Base-by-base conservation (phyloP, 2,888 invertebrate genomes). In the Pseudanteris insignis region DNA sequence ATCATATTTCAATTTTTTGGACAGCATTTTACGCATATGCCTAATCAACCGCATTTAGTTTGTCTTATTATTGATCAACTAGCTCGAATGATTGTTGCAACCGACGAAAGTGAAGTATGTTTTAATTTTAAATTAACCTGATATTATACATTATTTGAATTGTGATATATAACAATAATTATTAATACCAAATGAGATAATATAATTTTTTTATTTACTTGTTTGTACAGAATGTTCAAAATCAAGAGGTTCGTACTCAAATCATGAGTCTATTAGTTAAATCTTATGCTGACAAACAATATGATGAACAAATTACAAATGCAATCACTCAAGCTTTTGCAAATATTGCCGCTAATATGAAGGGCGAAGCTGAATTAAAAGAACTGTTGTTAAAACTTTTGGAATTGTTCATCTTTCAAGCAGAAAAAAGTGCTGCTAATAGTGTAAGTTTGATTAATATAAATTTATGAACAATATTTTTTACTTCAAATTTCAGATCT, bases 1-100 rank as follows among this genome's bases (percentile, higher is more conserved):
- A 94, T 94, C 1, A 95, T 98, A 63, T 83, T 98, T 28, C 95
- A 96, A 80, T 97, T 99, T 80, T 96, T 98, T 77, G 95, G 96
- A 74, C 97, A 99, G 80, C 86, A 90, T 50, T 90, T 99, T 75
- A 96, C 96, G 74, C 89, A 94, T 29, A 92, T 95, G 0, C 96
- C 97, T 0, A 94, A 95, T 0, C 60, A 66, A 11, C 64, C 66
- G 1, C 88, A 91, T 4, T 84, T 98, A 61, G 98, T 99, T 79
- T 90, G 91, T 0, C 82, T 98, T 14, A 99, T 99, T 71, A 94
- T 99, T 3, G 95, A 96, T 80, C 98, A 98, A 81, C 84, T 99
- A 34, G 98, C 98, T 8, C 96, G 96, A 77, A 98, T 99, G 90
- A 92, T 98, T 55, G 93, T 99, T 46, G 94, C 96, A 0, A 92